Evolutionary conservation across 2,113 vertebrate species (phyloP).

Genomic region (Neotoma lepida): DNA sequence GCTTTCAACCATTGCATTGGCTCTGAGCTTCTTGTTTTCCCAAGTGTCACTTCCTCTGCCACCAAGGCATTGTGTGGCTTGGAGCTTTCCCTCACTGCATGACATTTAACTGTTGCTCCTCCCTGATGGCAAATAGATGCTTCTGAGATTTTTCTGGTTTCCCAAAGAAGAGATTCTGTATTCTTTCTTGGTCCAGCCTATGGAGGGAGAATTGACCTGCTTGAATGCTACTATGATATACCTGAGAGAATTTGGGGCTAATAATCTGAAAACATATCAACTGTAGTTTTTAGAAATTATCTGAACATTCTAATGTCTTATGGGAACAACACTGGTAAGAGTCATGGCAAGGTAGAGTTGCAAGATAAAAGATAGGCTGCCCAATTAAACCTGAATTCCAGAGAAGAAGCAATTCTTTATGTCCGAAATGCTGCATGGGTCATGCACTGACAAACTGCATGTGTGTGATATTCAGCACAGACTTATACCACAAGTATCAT

Average conservation of each 20-base stretch:
- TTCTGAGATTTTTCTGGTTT: constrained; percentile 22
- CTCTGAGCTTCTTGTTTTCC: neutral
- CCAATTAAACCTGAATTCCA: neutral
- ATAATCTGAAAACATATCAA: neutral
- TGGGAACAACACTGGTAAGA: neutral
- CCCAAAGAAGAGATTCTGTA: neutral
- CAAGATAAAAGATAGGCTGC: neutral
- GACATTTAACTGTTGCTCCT: neutral
- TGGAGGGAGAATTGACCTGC: neutral
- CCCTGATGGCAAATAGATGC: neutral
- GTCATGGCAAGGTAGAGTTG: neutral
- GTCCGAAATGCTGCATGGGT: neutral
- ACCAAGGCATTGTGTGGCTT: neutral
- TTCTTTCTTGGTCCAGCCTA: neutral
- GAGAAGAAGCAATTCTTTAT: neutral
- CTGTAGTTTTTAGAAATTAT: neutral
- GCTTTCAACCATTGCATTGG: neutral
- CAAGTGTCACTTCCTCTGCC: neutral
- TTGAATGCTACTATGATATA: neutral
- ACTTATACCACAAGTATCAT: neutral
- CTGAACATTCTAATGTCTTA: neutral
- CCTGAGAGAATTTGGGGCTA: neutral
- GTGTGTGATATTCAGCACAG: neutral
- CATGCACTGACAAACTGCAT: neutral
- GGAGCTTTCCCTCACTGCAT: neutral